These are phyloP conservation scores for Stenotaenia linearis DNA, from an alignment of 2,888 invertebrate species.

Conservation along the genomic window DNA sequence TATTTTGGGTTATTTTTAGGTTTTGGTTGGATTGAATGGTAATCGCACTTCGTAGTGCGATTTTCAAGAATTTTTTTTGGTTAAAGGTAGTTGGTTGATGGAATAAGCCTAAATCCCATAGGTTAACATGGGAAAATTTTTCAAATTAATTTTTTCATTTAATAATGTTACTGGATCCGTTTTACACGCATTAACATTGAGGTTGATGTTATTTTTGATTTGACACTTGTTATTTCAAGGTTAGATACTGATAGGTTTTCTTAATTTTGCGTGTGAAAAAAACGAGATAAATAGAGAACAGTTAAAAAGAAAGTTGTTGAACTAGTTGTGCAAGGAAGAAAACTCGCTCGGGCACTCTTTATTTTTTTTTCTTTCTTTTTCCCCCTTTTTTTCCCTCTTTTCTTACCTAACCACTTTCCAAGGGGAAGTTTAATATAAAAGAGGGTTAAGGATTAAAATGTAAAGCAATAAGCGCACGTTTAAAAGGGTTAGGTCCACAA, in stretches of 20 bases:
- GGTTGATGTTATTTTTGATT: background rate
- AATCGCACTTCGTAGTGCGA: too few species aligned
- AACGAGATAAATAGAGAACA: background rate
- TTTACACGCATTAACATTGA: too few species aligned
- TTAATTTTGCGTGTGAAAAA: background rate
- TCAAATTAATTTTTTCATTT: too few species aligned
- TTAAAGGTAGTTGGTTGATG: background rate
- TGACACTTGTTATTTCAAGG: background rate
- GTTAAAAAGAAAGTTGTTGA: background rate
- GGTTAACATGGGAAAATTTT: too few species aligned
- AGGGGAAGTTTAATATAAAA: constrained; percentile 14
- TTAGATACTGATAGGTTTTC: background rate
- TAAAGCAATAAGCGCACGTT: background rate
- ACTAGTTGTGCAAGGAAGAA: background rate
- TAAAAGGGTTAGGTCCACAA: constrained; percentile 11
- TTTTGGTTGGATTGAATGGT: too few species aligned
- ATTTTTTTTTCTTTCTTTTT: background rate
- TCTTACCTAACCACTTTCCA: background rate
- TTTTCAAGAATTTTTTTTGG: too few species aligned
- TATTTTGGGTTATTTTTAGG: background rate
- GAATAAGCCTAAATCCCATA: too few species aligned
- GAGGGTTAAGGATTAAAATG: constrained; percentile 15
- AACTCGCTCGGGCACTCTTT: background rate
- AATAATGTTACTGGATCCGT: too few species aligned
- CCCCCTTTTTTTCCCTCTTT: background rate